Percentiles rank a stretch among this genome's conserved stretches.
Evolutionary conservation across 2,113 vertebrate genomes (phyloP).

Genomic region (Ondatra zibethicus): DNA sequence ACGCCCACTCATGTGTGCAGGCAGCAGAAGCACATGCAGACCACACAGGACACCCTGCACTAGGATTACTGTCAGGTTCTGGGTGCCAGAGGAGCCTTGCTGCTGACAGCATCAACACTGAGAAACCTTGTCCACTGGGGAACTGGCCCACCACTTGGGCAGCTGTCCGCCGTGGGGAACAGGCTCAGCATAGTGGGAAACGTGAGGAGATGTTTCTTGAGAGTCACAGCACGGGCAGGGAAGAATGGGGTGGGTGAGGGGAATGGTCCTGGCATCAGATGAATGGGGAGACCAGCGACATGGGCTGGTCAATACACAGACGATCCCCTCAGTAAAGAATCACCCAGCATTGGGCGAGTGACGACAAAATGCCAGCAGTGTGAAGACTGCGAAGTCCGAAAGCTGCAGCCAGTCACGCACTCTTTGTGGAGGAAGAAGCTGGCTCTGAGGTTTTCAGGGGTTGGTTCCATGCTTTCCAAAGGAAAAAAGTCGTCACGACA

Average conservation of each 20-base stretch:
- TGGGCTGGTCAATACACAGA: not conserved
- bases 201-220: not conserved
- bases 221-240: not conserved
- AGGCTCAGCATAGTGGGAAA: not conserved
- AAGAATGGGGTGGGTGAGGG: not conserved
- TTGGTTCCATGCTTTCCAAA: not conserved
- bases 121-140: not conserved
- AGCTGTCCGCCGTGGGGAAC: not conserved
- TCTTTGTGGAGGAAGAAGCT: not conserved
- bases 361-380: not conserved
- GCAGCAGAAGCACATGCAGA: not conserved
- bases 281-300: not conserved
- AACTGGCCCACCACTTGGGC: too few species aligned
- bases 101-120: not conserved
- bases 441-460: too few species aligned
- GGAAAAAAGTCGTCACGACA: not conserved
- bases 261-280: not conserved
- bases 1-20: not conserved
- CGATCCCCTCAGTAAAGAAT: not conserved
- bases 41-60: not conserved
- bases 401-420: not conserved
- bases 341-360: accelerated
- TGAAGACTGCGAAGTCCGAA: not conserved
- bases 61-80: not conserved
- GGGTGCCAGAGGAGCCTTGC: not conserved